phyloP scores from a whole-genome alignment of 2,888 invertebrate genomes.

The Tricholauxania praeusta region DNA sequence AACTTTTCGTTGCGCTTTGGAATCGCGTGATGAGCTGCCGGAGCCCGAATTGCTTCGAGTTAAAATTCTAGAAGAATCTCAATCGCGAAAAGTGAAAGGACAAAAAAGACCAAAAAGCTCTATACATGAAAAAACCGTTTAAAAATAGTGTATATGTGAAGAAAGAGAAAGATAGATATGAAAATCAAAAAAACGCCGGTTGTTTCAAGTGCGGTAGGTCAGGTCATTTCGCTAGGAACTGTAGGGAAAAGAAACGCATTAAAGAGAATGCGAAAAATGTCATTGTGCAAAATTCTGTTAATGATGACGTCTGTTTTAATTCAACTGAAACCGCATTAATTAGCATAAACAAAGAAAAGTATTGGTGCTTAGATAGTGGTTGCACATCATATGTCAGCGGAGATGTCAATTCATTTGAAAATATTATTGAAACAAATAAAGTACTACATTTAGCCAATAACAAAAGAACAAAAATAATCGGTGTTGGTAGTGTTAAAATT shows the following conservation, averaged over 20 bases:
- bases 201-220: constrained; percentile 28
- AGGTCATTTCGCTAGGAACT: constrained; percentile 33
- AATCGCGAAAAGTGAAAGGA: constrained; percentile 44
- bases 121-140: constrained; percentile 33
- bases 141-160: constrained; percentile 24
- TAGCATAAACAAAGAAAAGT: neutral
- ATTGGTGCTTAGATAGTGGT: constrained; percentile 24
- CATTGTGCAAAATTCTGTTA: too few species aligned
- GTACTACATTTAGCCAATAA: constrained; percentile 41
- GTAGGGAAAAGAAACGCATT: constrained; percentile 15
- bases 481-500: constrained; percentile 39
- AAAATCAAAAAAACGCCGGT: too few species aligned
- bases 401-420: constrained; percentile 8
- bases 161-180: too few species aligned
- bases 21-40: constrained; percentile 55
- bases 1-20: constrained; percentile 59
- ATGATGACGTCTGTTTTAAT: neutral
- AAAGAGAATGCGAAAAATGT: constrained; percentile 15
- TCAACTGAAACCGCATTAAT: constrained; percentile 13
- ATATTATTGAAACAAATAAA: constrained; percentile 16
- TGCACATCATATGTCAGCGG: constrained; percentile 26
- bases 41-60: constrained; percentile 44
- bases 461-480: constrained; percentile 38
- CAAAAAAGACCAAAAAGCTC: constrained; percentile 34
- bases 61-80: constrained; percentile 47